Percentiles rank a stretch among this genome's conserved stretches.
These are phyloP conservation scores for Gibbula magus DNA, from an alignment of 2,888 invertebrate genomes.

Conservation along the genomic window DNA sequence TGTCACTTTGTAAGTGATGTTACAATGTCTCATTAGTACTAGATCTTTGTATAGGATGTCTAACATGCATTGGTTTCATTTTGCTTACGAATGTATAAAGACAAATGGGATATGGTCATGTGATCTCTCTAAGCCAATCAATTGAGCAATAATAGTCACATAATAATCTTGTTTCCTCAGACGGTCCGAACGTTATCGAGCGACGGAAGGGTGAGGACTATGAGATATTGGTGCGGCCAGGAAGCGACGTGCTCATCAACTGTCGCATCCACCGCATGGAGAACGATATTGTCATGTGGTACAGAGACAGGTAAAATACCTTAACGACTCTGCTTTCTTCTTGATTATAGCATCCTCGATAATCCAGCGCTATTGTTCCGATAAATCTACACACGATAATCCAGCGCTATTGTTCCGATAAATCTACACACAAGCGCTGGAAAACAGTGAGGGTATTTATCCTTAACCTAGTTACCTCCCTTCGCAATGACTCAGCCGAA, in stretches of 20 bases:
- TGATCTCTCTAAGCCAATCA: neutral
- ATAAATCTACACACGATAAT: too few species aligned
- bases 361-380: neutral
- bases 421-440: too few species aligned
- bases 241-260: conserved; percentile 53
- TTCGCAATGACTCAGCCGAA: too few species aligned
- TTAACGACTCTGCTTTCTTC: neutral
- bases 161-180: neutral
- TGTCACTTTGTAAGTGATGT: too few species aligned
- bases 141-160: neutral
- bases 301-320: conserved; percentile 81
- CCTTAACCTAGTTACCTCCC: too few species aligned
- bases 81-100: too few species aligned
- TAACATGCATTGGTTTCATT: too few species aligned
- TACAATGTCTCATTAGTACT: too few species aligned
- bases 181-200: conserved; percentile 29
- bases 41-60: too few species aligned
- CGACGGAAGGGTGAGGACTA: conserved; percentile 36
- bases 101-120: too few species aligned
- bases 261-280: conserved; percentile 58
- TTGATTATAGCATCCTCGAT: neutral
- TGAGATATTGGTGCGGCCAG: conserved; percentile 49
- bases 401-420: too few species aligned
- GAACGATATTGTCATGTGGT: conserved; percentile 86
- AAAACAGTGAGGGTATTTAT: too few species aligned